A percentile compares a stretch with the other conserved stretches of the same genome.
Evolutionary conservation across 2,888 invertebrate species (phyloP).

Genomic region (Luffia ferchaultella): DNA sequence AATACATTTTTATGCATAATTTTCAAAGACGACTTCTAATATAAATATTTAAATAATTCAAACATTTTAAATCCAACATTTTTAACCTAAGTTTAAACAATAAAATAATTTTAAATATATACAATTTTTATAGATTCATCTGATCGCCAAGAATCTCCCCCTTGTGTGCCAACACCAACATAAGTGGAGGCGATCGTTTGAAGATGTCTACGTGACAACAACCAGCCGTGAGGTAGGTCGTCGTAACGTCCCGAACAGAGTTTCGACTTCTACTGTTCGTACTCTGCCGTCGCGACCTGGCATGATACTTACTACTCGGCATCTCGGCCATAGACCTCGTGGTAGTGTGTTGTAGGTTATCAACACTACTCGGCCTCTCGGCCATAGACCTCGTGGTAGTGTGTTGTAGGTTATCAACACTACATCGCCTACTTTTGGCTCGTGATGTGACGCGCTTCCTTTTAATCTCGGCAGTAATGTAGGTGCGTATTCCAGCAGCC

Average conservation of each 20-base stretch:
- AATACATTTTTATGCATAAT: no score
- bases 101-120: no score
- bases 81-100: no score
- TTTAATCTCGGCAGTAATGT: background rate
- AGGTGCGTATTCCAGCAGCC: background rate
- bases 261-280: slow-evolving; percentile 1
- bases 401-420: slow-evolving; percentile 3
- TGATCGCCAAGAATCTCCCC: background rate
- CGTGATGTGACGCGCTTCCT: background rate
- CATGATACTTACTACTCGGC: background rate
- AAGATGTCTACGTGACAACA: background rate
- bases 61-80: no score
- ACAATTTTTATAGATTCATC: no score
- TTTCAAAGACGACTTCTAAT: no score
- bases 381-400: slow-evolving; percentile 1
- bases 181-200: background rate
- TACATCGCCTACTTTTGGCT: slow-evolving; percentile 2
- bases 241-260: background rate
- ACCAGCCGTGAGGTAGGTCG: background rate
- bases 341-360: slow-evolving; percentile 1
- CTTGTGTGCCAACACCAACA: background rate
- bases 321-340: slow-evolving; percentile 2
- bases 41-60: no score
- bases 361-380: background rate
- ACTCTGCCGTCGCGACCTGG: slow-evolving; percentile 5